A percentile compares a stretch with the other conserved stretches of the same genome.
phyloP scores from a whole-genome alignment of 2,113 vertebrate species.

The Phylloscopus trochiloides region DNA sequence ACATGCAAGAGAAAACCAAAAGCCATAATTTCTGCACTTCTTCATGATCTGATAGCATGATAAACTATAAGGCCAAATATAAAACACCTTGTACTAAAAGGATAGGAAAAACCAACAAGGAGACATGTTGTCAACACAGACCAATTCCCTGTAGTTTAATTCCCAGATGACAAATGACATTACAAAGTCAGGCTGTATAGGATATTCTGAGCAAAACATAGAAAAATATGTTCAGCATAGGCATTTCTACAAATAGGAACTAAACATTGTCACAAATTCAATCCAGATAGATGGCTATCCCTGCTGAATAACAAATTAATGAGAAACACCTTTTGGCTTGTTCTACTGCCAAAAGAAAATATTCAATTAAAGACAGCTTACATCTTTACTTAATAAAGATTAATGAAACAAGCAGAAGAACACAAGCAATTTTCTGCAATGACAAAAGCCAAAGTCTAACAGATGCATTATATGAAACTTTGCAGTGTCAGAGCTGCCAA shows the following conservation, averaged over 20 bases:
- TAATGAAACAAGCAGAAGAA: constrained; percentile 64
- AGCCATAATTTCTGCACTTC: constrained; percentile 21
- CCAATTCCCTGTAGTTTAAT: constrained; percentile 58
- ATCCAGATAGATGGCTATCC: constrained; percentile 63
- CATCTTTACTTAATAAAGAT: constrained; percentile 73
- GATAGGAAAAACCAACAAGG: constrained; percentile 53
- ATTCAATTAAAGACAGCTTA: constrained; percentile 58
- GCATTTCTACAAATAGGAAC: constrained; percentile 53
- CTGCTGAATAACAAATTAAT: constrained; percentile 69
- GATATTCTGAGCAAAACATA: constrained; percentile 50
- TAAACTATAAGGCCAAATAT: constrained; percentile 54
- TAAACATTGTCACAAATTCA: constrained; percentile 62
- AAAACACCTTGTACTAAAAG: constrained; percentile 55
- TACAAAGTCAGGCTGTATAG: constrained; percentile 41
- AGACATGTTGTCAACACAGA: constrained; percentile 63
- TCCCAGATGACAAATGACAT: constrained; percentile 70
- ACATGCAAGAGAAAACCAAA: constrained; percentile 3
- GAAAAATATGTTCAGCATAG: constrained; percentile 58
- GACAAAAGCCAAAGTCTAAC: constrained; percentile 48
- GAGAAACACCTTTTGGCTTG: constrained; percentile 67
- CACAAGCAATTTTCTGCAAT: constrained; percentile 37
- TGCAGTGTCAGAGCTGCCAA: constrained; percentile 45
- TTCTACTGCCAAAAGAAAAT: constrained; percentile 62
- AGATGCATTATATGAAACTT: constrained; percentile 8
- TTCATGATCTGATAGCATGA: constrained; percentile 48